These are phyloP conservation scores for Tragelaphus scriptus DNA, from an alignment of 2,113 vertebrate species.

Conservation along the genomic window DNA sequence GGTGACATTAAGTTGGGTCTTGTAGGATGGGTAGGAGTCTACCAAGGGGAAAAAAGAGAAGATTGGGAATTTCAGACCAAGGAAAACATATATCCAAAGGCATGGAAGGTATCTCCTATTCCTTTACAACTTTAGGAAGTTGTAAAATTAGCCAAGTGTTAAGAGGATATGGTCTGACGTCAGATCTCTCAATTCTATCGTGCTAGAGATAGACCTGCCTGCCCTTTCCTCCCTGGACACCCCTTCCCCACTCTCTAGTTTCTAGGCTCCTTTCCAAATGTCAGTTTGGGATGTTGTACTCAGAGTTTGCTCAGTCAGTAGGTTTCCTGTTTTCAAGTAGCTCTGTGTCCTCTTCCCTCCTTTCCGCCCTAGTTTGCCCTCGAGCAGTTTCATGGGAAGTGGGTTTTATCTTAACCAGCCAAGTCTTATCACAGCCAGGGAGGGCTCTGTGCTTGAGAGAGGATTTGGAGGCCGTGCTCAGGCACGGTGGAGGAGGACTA, in stretches of 20 bases:
- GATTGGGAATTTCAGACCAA: background rate
- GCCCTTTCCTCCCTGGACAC: too few species aligned
- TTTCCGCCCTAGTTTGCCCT: background rate
- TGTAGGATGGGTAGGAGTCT: background rate
- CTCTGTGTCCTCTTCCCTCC: background rate
- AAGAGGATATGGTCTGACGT: background rate
- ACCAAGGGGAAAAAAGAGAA: background rate
- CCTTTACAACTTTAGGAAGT: background rate
- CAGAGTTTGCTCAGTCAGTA: background rate
- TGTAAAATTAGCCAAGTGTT: background rate
- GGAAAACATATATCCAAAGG: background rate
- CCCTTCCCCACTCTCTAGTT: background rate
- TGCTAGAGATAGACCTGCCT: too few species aligned
- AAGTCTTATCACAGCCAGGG: background rate
- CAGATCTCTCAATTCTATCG: background rate
- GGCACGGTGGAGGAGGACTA: background rate
- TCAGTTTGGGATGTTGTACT: background rate
- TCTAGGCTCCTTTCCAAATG: background rate
- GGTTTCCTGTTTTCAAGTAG: too few species aligned
- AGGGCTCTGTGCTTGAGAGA: background rate
- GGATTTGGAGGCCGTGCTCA: background rate
- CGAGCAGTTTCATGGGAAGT: background rate
- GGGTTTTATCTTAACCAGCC: background rate
- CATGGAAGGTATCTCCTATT: background rate
- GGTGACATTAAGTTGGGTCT: background rate